phyloP scores from a whole-genome alignment of 2,797 vertebrate species.

The Anguilla marmorata region DNA sequence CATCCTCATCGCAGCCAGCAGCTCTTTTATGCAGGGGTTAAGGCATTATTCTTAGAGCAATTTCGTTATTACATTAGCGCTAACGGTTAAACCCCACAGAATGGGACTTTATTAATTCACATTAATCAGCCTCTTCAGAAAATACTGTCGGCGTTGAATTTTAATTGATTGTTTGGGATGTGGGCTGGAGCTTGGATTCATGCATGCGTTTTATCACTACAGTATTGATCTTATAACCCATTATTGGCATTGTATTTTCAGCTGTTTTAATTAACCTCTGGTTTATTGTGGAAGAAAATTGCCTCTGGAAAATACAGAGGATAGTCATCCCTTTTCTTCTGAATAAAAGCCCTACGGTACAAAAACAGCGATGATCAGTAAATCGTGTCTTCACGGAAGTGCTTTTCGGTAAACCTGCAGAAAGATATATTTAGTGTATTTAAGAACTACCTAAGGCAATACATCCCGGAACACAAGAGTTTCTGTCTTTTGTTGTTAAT shows the following conservation, averaged over 20 bases:
- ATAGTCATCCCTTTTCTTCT: background rate
- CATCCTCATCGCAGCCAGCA: background rate
- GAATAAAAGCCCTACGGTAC: slow-evolving; percentile 4
- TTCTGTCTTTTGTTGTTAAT: slow-evolving; percentile 29
- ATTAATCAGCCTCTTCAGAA: slow-evolving; percentile 30
- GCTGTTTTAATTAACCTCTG: slow-evolving; percentile 28
- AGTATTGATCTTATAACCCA: slow-evolving; percentile 15
- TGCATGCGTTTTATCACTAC: slow-evolving; percentile 26
- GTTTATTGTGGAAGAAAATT: slow-evolving; percentile 17
- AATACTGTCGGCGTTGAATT: background rate
- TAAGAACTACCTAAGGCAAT: slow-evolving; percentile 28
- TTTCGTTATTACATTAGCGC: background rate
- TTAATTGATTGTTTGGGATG: slow-evolving; percentile 24
- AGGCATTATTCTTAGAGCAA: background rate
- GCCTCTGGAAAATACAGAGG: slow-evolving; percentile 1
- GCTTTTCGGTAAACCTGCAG: slow-evolving; percentile 6
- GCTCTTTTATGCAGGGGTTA: background rate
- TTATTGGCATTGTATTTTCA: slow-evolving; percentile 20
- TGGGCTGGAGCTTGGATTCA: background rate
- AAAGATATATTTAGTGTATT: slow-evolving; percentile 27
- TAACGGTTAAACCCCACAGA: background rate
- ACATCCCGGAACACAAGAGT: slow-evolving; percentile 28
- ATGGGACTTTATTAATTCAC: slow-evolving; percentile 26
- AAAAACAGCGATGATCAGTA: slow-evolving; percentile 28
- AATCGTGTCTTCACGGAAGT: slow-evolving; percentile 5